A percentile compares a stretch with the other conserved stretches of the same genome.
Conservation (phyloP, 1,140 invertebrate species). For the Lineus longissimus region DNA sequence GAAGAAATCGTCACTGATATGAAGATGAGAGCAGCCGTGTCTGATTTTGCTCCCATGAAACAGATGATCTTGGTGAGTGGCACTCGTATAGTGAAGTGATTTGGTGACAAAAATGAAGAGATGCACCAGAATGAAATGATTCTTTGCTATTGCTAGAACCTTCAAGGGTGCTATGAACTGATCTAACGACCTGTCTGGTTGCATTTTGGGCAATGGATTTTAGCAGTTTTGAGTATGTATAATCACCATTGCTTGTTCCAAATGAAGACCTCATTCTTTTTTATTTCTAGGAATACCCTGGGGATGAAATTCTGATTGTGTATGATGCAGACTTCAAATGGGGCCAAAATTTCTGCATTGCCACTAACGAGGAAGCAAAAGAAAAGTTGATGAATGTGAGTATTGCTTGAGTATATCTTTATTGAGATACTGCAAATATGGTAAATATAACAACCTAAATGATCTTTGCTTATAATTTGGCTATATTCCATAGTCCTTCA, state of each 20-base stretch:
- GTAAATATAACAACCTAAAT: no score
- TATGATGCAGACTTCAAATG: slow-evolving; percentile 51
- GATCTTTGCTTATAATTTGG: no score
- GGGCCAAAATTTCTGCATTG: slow-evolving; percentile 52
- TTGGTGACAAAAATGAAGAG: no score
- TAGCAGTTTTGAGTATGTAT: no score
- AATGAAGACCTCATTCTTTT: background rate
- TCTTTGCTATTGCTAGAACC: no score
- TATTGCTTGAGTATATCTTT: no score
- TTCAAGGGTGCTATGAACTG: no score
- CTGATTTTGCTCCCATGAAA: slow-evolving; percentile 50
- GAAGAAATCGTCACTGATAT: slow-evolving; percentile 49
- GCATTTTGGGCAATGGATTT: no score
- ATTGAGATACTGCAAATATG: no score
- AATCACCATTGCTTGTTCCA: background rate
- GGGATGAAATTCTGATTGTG: slow-evolving; percentile 48
- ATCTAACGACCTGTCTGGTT: no score
- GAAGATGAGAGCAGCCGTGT: slow-evolving; percentile 44
- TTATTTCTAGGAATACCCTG: slow-evolving; percentile 44
- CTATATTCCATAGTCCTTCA: no score
- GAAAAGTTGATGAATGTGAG: slow-evolving; percentile 44
- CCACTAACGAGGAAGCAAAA: slow-evolving; percentile 49
- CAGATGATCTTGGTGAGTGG: slow-evolving; percentile 40
- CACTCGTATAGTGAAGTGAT: background rate
- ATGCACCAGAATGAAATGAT: no score